phyloP scores from a whole-genome alignment of 2,888 invertebrate genomes.

The Eilema caniola region DNA sequence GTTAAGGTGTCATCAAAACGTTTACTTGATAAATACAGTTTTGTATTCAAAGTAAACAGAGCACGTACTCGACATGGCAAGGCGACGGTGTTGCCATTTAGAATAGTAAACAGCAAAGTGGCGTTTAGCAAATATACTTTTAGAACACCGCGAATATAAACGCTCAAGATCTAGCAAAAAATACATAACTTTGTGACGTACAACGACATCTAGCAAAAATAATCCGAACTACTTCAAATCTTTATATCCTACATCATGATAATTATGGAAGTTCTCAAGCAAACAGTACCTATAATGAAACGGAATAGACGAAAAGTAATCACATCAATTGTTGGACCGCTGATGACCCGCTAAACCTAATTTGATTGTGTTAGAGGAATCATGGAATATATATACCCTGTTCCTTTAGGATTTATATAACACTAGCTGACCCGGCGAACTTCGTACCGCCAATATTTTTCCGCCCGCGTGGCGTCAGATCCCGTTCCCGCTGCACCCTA shows the following conservation, averaged over 20 bases:
- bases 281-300: neutral
- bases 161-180: conserved; percentile 2
- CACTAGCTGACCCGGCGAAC: too few species aligned
- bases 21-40: conserved; percentile 3
- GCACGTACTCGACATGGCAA: conserved; percentile 8
- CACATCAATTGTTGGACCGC: too few species aligned
- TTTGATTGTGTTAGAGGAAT: too few species aligned
- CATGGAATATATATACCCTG: too few species aligned
- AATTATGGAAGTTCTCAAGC: neutral
- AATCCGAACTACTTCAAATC: neutral
- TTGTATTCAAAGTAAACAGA: conserved; percentile 1
- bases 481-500: too few species aligned
- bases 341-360: too few species aligned
- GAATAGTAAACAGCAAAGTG: conserved; percentile 12
- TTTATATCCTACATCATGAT: neutral
- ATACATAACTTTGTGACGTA: neutral
- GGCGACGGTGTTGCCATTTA: conserved; percentile 2
- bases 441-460: too few species aligned
- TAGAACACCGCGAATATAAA: neutral
- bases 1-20: neutral
- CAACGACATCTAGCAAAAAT: neutral
- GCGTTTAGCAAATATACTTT: neutral
- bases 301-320: too few species aligned
- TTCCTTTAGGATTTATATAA: too few species aligned
- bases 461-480: too few species aligned